Conservation (phyloP, 2,888 invertebrate genomes). For the Metopia argyrocephala region DNA sequence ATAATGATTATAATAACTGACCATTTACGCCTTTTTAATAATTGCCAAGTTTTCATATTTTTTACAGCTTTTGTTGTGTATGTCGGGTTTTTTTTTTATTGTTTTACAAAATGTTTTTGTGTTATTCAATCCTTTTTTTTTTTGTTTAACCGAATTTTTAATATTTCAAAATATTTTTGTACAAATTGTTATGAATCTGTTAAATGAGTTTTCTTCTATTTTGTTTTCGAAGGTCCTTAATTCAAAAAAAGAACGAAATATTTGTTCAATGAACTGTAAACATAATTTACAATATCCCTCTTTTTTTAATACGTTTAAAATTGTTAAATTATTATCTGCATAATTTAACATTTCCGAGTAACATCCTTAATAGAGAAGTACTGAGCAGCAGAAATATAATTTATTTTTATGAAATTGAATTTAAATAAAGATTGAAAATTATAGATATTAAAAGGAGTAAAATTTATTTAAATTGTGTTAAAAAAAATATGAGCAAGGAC, state of each 20-base stretch:
- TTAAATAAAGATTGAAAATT: too few relatives aligned
- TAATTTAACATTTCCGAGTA: background rate
- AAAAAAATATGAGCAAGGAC: too few relatives aligned
- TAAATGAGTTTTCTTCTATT: background rate
- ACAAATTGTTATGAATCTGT: constrained; percentile 26
- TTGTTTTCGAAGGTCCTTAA: background rate
- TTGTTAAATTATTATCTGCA: background rate
- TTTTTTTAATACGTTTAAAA: background rate
- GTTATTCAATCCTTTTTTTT: background rate
- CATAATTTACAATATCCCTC: background rate
- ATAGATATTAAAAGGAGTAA: too few relatives aligned
- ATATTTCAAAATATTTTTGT: background rate
- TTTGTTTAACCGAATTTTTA: background rate
- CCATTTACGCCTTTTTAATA: background rate
- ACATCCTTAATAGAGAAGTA: too few relatives aligned
- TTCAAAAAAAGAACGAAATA: constrained; percentile 14
- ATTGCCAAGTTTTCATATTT: constrained; percentile 16
- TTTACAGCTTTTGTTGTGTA: background rate
- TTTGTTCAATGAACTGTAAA: constrained; percentile 8
- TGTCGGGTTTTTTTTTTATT: background rate
- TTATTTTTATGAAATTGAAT: too few relatives aligned
- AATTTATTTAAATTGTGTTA: too few relatives aligned
- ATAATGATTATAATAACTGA: constrained; percentile 16
- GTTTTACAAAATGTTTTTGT: constrained; percentile 13
- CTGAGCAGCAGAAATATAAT: too few relatives aligned